phyloP scores from a whole-genome alignment of 1,140 invertebrate genomes.

The Coptotermes formosanus region DNA sequence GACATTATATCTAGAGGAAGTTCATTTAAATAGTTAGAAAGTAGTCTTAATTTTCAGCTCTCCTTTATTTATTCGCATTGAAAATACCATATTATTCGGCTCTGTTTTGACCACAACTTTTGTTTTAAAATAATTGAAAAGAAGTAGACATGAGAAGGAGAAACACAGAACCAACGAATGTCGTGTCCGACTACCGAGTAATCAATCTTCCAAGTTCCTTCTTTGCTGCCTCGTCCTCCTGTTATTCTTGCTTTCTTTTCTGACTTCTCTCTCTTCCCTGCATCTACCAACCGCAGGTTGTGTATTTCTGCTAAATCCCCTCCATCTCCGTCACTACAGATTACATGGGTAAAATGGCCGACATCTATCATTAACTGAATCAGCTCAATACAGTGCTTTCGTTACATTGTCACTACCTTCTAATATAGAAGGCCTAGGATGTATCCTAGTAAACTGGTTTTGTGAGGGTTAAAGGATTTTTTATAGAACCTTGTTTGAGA shows the following conservation, averaged over 20 bases:
- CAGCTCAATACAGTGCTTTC: not conserved
- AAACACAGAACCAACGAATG: not conserved
- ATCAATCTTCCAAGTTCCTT: not conserved
- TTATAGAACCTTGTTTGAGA: not conserved
- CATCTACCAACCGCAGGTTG: not conserved
- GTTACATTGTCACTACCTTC: not conserved
- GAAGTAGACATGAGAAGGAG: not conserved
- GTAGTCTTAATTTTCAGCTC: too few relatives aligned
- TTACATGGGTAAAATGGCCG: not conserved
- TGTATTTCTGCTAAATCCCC: not conserved
- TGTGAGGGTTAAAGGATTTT: not conserved
- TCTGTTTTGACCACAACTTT: not conserved
- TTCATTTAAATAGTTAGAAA: too few relatives aligned
- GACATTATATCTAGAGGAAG: too few relatives aligned
- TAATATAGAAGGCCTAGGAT: not conserved
- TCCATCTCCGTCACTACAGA: not conserved
- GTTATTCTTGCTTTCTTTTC: not conserved
- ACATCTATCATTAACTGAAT: not conserved
- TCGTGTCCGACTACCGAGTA: conserved; percentile 7
- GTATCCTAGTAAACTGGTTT: not conserved
- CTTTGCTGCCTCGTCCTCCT: not conserved
- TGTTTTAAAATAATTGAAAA: not conserved
- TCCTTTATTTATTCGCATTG: too few relatives aligned
- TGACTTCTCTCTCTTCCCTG: not conserved
- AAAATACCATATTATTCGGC: too few relatives aligned